A percentile compares a stretch with the other conserved stretches of the same genome.
These are phyloP conservation scores for Encarsia formosa DNA, from an alignment of 2,888 invertebrate species.

Conservation along the genomic window DNA sequence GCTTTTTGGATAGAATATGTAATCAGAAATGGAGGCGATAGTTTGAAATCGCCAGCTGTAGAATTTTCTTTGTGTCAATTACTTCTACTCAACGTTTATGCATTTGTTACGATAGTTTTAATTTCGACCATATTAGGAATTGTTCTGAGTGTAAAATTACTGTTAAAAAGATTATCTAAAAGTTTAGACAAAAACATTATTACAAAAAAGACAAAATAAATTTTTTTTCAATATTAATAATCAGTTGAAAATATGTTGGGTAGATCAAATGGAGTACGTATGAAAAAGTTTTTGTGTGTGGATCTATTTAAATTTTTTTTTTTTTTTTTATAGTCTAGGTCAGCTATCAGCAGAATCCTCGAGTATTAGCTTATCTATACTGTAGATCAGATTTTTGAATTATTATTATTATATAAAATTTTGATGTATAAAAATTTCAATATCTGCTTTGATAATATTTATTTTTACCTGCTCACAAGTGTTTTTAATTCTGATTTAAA, in stretches of 20 bases:
- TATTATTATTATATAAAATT: no score
- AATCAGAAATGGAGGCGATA: slow-evolving; percentile 32
- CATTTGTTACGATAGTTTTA: slow-evolving; percentile 13
- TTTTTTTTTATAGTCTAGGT: no score
- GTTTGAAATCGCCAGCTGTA: slow-evolving; percentile 8
- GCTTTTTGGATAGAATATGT: slow-evolving; percentile 38
- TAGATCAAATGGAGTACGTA: no score
- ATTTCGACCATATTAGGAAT: not conserved
- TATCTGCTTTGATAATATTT: no score
- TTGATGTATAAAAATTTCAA: no score
- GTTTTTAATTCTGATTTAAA: no score
- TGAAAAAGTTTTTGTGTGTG: no score
- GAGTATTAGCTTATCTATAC: not conserved
- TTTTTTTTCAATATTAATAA: not conserved
- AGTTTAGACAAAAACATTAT: not conserved
- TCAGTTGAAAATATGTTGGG: no score
- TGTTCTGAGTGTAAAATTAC: not conserved
- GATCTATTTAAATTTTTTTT: no score
- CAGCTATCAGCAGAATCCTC: no score
- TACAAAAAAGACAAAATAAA: not conserved
- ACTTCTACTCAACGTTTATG: slow-evolving; percentile 37
- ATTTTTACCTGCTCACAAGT: no score
- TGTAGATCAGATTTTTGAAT: no score
- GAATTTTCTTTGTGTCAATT: slow-evolving; percentile 37
- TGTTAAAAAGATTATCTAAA: not conserved